phyloP scores from a whole-genome alignment of 2,113 vertebrate genomes.

The Australoheros scitulus region DNA sequence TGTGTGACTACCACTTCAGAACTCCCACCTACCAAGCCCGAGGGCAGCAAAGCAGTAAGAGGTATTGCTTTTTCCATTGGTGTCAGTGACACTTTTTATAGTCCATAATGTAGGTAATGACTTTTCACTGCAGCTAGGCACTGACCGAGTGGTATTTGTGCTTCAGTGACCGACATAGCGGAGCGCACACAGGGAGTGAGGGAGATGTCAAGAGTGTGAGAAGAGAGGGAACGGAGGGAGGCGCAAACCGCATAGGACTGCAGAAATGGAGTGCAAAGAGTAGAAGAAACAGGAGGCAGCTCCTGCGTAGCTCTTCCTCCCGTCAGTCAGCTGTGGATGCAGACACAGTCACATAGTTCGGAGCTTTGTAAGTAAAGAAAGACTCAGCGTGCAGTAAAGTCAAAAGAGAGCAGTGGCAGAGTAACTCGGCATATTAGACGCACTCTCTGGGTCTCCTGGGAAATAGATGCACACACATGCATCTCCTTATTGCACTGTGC shows the following conservation, averaged over 20 bases:
- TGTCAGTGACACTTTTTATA: constrained; percentile 38
- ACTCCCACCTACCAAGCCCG: constrained; percentile 12
- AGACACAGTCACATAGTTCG: background rate
- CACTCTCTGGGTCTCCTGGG: background rate
- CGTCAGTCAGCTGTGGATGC: constrained; percentile 10
- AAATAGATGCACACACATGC: background rate
- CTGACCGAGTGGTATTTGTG: constrained; percentile 50
- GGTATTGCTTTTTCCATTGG: constrained; percentile 39
- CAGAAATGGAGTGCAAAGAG: background rate
- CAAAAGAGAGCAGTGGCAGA: constrained; percentile 12
- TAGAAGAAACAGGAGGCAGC: background rate
- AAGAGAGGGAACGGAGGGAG: constrained; percentile 1
- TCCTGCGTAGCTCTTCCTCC: background rate
- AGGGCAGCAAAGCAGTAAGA: constrained; percentile 19
- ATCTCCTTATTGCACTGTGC: background rate
- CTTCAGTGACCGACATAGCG: constrained; percentile 29
- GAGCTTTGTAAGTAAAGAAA: constrained; percentile 6
- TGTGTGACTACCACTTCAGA: constrained; percentile 18
- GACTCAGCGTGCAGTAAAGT: background rate
- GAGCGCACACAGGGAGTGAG: background rate
- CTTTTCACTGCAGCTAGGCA: constrained; percentile 39
- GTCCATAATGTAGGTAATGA: constrained; percentile 52
- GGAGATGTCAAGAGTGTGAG: background rate
- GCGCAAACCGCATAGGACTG: constrained; percentile 9
- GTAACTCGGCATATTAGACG: constrained; percentile 1